Conservation (phyloP, 2,888 invertebrate genomes). For the Megastigmus dorsalis region DNA sequence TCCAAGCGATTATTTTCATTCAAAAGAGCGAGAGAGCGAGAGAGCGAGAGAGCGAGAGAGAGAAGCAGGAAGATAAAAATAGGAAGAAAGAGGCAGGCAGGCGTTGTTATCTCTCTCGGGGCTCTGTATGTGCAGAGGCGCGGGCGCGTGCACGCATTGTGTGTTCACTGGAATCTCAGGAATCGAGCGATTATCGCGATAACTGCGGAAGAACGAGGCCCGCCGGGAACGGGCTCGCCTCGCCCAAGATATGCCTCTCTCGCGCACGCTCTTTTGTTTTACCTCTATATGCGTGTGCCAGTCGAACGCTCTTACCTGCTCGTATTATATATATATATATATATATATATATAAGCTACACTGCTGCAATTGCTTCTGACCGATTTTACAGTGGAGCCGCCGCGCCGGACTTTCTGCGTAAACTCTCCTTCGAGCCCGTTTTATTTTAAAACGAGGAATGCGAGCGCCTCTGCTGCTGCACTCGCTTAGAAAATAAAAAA, state of each 20-base stretch:
- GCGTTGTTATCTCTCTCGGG: conserved; percentile 38
- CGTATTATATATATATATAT: not conserved
- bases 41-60: not conserved
- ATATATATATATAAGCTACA: no score
- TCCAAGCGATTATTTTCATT: no score
- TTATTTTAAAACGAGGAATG: no score
- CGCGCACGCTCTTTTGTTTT: no score
- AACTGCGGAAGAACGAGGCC: conserved; percentile 30
- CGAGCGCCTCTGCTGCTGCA: no score
- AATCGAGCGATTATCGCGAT: conserved; percentile 49
- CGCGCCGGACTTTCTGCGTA: not conserved
- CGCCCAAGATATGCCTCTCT: conserved; percentile 16
- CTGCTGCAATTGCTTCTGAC: not conserved
- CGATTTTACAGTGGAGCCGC: no score
- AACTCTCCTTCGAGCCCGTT: not conserved
- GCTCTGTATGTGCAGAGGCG: no score
- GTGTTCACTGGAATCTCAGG: conserved; percentile 25
- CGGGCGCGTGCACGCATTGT: not conserved
- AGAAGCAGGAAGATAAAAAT: conserved; percentile 3
- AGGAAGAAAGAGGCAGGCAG: not conserved
- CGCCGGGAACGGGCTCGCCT: conserved; percentile 32
- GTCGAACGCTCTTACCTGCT: not conserved
- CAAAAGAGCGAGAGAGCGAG: no score
- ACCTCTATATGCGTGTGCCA: no score
- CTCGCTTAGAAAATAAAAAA: no score